Base-by-base conservation (phyloP, 2,797 vertebrate species). In the Crypturellus tataupa region DNA sequence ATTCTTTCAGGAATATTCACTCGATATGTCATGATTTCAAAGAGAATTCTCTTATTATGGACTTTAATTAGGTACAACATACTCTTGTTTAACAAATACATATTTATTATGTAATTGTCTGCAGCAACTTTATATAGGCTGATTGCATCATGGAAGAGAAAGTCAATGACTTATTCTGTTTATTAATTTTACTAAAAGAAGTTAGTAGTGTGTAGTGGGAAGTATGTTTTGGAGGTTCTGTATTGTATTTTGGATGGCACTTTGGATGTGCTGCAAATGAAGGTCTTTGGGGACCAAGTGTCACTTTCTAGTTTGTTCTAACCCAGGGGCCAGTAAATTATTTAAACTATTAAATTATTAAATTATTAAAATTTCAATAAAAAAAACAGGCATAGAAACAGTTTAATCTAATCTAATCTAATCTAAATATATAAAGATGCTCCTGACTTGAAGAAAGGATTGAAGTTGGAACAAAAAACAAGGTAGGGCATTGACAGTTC, bases 291-390 rank as follows among this genome's bases (percentile, higher is more conserved):
- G 47, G 88, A 67, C 19, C 7, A 7, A 37, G 17, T 17, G 1
- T 59, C 40, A 67, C 10, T 7, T 23, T 55, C 14, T 6, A 25
- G 31, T 80, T 77, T 4, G 0, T 65, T 80, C 29, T 60, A 44
- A 72, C 1, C 0, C 24, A 75, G 35, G 0, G 0, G 24, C 40
- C 33, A 65, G 24, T 75, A 44, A 8, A 44, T 7, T n/a, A n/a
- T n/a, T n/a, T n/a, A n/a, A n/a, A n/a, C n/a, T n/a, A n/a, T n/a
- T n/a, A n/a, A n/a, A n/a, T n/a, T n/a, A n/a, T n/a, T n/a, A n/a
- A n/a, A n/a, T n/a, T n/a, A 24, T 62, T 78, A 17, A 79, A 81
- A 79, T 67, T 69, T 69, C 37, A 80, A 39, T 44, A 47, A 72
- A 68, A 89, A 63, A 19, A 16, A 13, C 24, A 47, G 13, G 67